phyloP scores from a whole-genome alignment of 2,113 vertebrate genomes.

The Muntiacus muntjak region DNA sequence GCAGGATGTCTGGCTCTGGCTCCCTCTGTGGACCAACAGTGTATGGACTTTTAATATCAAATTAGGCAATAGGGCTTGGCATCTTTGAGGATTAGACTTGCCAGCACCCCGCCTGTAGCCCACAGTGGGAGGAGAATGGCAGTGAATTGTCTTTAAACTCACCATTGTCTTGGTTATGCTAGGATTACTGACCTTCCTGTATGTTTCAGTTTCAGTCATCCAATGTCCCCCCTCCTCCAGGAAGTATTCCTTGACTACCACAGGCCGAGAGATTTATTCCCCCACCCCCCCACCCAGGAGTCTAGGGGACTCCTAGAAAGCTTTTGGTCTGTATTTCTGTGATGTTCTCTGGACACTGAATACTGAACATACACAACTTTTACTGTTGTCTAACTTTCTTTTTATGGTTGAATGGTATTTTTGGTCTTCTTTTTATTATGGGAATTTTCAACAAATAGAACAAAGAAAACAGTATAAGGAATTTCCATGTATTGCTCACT shows the following conservation, averaged over 20 bases:
- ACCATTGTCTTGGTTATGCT: background rate
- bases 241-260: background rate
- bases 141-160: background rate
- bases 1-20: background rate
- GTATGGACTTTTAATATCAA: background rate
- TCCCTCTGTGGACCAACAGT: background rate
- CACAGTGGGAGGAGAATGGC: background rate
- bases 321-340: background rate
- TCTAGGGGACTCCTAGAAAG: background rate
- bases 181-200: background rate
- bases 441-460: background rate
- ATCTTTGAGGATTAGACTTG: background rate
- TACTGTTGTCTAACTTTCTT: background rate
- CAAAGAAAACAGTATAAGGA: background rate
- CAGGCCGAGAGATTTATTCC: background rate
- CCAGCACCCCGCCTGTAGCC: background rate
- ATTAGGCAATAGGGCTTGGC: background rate
- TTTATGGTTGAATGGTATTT: background rate
- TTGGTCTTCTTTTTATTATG: background rate
- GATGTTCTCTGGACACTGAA: background rate
- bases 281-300: background rate
- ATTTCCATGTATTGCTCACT: background rate
- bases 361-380: background rate
- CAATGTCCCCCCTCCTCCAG: background rate
- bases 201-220: background rate